Base-by-base conservation (phyloP, 2,888 invertebrate genomes). In the Cyclophora punctaria region DNA sequence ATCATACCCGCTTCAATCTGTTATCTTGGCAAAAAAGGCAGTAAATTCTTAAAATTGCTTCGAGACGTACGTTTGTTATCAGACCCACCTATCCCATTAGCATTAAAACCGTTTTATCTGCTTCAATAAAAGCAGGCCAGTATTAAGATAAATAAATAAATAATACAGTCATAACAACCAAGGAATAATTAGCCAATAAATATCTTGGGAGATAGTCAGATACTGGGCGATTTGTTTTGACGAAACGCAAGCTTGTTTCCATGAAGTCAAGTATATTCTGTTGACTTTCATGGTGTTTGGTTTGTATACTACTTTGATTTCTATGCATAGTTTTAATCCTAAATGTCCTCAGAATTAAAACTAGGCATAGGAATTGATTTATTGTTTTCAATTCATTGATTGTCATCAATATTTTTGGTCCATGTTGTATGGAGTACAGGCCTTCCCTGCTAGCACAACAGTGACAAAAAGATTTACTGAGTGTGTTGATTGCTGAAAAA, bases 61-160 rank as follows among this genome's bases (percentile, higher is more conserved):
- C 59, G 62, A 63, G 58, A 62, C 59, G 49, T 63, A 64, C 58
- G 60, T 62, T 20, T 20, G 20, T 20, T 65, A 62, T 67, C 61
- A 65, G 64, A 65, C 71, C 65, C 60, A 64, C 63, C 59, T 63
- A 61, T 59, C 62, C 71, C 71, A 75, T 76, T 75, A 75, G 65
- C 73, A 70, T 75, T 76, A 66, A 74, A 71, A 72, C 53, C 61
- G 64, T 64, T 62, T 77, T 75, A 77, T 77, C 74, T 68, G 50
- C 47, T 33, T 58, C 68, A 69, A 74, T 78, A 76, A 76, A 74
- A 69, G 67, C 66, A 57, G 58, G 56, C 53, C 56, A 54, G 61
- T 63, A 63, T 67, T 64, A 60, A 69, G 67, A 78, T 75, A 75
- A 71, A 78, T 76, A 69, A 69, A 78, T 75, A 76, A 71, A 78